These are phyloP conservation scores for Aurelia aurita complex sp. Pacific DNA, from an alignment of 30 jellyfish, hydroid and myxozoan genomes.

Conservation along the genomic window DNA sequence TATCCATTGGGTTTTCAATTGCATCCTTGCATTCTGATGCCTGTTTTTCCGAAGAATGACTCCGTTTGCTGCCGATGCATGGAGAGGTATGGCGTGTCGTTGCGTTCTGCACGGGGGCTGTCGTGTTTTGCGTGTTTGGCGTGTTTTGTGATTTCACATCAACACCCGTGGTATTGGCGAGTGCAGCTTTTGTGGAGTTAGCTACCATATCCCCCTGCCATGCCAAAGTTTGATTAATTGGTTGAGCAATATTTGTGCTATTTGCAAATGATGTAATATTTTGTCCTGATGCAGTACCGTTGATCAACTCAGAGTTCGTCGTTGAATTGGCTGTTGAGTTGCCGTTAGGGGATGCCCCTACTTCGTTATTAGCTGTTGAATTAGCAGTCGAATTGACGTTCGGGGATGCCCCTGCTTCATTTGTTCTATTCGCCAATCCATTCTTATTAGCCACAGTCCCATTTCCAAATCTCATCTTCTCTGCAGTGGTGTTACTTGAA, in stretches of 20 bases:
- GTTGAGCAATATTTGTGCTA: slow-evolving; percentile 30
- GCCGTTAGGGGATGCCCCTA: neutral
- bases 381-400: neutral
- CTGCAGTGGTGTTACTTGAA: neutral
- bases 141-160: slow-evolving; percentile 8
- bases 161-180: slow-evolving; percentile 10
- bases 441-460: slow-evolving; percentile 15
- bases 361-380: slow-evolving; percentile 17
- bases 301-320: neutral
- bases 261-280: slow-evolving; percentile 7
- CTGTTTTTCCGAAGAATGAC: slow-evolving; percentile 9
- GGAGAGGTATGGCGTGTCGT: slow-evolving; percentile 47
- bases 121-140: slow-evolving; percentile 24
- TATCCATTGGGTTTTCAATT: too few relatives aligned
- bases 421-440: slow-evolving; percentile 17
- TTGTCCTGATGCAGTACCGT: slow-evolving; percentile 4
- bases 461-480: neutral
- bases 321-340: neutral
- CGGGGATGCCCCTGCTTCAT: slow-evolving; percentile 3
- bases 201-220: slow-evolving; percentile 62
- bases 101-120: slow-evolving; percentile 36
- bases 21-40: slow-evolving; percentile 15
- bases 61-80: slow-evolving; percentile 32
- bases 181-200: slow-evolving; percentile 35
- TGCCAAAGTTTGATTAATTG: slow-evolving; percentile 46